Base-by-base conservation (phyloP, 2,888 invertebrate genomes). In the Troilus luridus region DNA sequence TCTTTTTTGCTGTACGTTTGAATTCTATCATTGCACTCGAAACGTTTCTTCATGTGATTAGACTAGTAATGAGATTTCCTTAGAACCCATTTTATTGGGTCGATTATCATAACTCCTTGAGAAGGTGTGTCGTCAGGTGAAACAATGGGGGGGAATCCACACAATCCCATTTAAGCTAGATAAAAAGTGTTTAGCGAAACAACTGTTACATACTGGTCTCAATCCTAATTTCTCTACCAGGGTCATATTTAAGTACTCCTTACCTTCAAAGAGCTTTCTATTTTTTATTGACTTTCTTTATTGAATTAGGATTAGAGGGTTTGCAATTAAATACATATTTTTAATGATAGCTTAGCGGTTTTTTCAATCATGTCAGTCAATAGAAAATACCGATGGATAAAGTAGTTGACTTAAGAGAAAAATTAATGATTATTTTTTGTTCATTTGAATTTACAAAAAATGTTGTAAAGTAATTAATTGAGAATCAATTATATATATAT, bases 111-210 rank as follows among this genome's bases (percentile, higher is more conserved):
- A 85, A 85, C 56, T 58, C 85, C 56, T 85, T 58, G 85, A 21
- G 85, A 58, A 85, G 85, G 56, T 85, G 85, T 85, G 85, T 85
- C 85, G 85, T 6, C 56, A 85, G 54, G 56, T 54, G 85, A 58
- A 12, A 56, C 85, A 56, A 58, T 85, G 58, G 11, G 9, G 85
- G 21, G 7, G 56, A 85, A 56, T 85, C 56, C 85, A 85, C 85
- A 77, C 41, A 77, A 77, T 77, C 72, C 41, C 72, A 77, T 41
- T 41, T 77, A 41, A 77, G 19, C 41, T 8, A 41, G 27, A 77
- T 77, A 77, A 77, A 27, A 41, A 41, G 17, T 17, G 41, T 77
- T 17, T 77, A 14, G 1, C 24, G 41, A 41, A 24, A 77, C 7
- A 77, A 77, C 72, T 17, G 41, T 77, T 77, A 41, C 8, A 41